phyloP scores from a whole-genome alignment of 2,113 vertebrate species.

The Paralichthys olivaceus region DNA sequence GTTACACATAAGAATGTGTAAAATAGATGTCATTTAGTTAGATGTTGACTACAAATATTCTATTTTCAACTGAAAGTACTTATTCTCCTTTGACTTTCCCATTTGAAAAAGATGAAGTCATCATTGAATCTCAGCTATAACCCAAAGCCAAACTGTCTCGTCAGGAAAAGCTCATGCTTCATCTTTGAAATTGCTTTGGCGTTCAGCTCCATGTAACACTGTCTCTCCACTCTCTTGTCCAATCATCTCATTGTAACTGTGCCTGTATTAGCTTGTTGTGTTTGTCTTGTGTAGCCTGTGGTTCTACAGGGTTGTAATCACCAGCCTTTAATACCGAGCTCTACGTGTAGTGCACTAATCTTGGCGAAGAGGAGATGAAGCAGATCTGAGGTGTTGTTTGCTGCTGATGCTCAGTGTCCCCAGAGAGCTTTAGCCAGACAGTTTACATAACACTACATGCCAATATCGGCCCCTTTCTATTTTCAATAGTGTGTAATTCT shows the following conservation, averaged over 20 bases:
- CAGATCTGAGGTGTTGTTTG: constrained; percentile 78
- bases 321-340: constrained; percentile 76
- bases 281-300: constrained; percentile 1
- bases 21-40: background rate
- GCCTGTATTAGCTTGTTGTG: background rate
- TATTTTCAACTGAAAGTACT: background rate
- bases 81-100: constrained; percentile 18
- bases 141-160: constrained; percentile 10
- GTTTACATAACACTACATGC: constrained; percentile 67
- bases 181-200: constrained; percentile 11
- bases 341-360: constrained; percentile 58
- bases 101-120: constrained; percentile 15
- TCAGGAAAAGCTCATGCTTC: constrained; percentile 6
- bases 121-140: background rate
- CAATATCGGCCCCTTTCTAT: constrained; percentile 29
- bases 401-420: constrained; percentile 72
- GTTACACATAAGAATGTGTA: background rate
- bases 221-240: background rate
- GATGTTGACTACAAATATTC: background rate
- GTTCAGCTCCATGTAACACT: background rate
- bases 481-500: background rate
- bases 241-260: background rate
- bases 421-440: constrained; percentile 50
- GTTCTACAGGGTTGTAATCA: constrained; percentile 66
- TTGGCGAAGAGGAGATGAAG: constrained; percentile 45